Base-by-base conservation (phyloP, 1,140 invertebrate species). In the Saccostrea cuccullata region DNA sequence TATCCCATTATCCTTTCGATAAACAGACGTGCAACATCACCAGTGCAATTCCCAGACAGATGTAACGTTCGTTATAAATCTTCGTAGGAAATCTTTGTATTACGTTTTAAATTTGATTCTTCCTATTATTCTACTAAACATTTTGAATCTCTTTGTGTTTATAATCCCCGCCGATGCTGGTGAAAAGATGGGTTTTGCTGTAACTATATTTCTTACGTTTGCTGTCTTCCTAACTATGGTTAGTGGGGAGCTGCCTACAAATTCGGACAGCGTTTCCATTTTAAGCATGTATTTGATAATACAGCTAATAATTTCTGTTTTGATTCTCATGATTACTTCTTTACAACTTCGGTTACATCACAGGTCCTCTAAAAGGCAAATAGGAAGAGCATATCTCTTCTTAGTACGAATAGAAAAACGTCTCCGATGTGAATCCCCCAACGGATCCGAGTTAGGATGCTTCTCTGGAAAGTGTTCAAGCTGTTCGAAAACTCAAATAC, bases 61-160 rank as follows among this genome's bases (percentile, higher is more conserved):
- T n/a, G n/a, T n/a, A n/a, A n/a, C n/a, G n/a, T n/a, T n/a, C n/a
- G n/a, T n/a, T n/a, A n/a, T n/a, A n/a, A n/a, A n/a, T n/a, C n/a
- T n/a, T n/a, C n/a, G n/a, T n/a, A n/a, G n/a, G n/a, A n/a, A n/a
- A n/a, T n/a, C n/a, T n/a, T n/a, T n/a, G 40, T 83, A 55, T 83
- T 83, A 47, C 17, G 23, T 83, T 12, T 47, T 83, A 11, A 83
- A 23, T 23, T 47, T 83, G 6, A 36, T 36, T 2, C 30, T 36
- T 36, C 30, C 30, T 36, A 36, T 36, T 36, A 36, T 36, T 36
- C 30, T 83, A 11, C 9, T 83, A 5, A 40, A 40, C 1, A 55
- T 83, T 47, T 40, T 83, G 2, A 83, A 83, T 56, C n/a, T 47
- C 47, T 56, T 83, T 12, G 82, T 83, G n/a, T 83, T 83, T 83